Evolutionary conservation across 2,888 invertebrate genomes (phyloP), one percentile per base, ranked within the genome.

Genomic region (Agonopterix arenella): DNA sequence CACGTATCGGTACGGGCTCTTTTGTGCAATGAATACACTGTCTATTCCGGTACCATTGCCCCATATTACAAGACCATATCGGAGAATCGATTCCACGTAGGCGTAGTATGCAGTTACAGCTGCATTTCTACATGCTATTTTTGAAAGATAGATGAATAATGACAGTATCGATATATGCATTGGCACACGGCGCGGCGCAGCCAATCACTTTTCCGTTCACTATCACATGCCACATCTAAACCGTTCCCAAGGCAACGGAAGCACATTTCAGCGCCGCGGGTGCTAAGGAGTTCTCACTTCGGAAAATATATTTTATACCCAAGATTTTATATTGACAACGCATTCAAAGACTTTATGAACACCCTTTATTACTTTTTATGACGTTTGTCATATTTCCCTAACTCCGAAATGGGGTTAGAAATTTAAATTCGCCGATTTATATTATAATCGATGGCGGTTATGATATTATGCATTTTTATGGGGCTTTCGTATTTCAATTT

Each of bases 391-490:
- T 76, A 77, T 79, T 79, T 74, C 69, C 70, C 68, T 36, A 56
- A 56, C 61, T 59, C 55, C 38, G 53, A 55, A 59, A 68, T 62
- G 64, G 74, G 73, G 75, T 71, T 63, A 64, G 69, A 37, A 68
- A 68, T 82, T 80, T 80, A 77, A 84, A 84, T 78, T 69, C 68
- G 59, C 60, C 82, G 80, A 85, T 85, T 81, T 82, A 82, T 84
- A 84, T 80, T 84, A 80, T 80, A 84, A 84, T 85, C 82, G 81
- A 81, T 79, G 71, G 47, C 44, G 43, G 10, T 36, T 36, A 48
- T 45, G 45, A 45, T 38, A 44, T 48, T 48, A 44, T 44, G 13
- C 3, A 44, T 28, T 41, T 46, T 37, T 16, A 11, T 11, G 38
- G 36, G 42, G 11, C 42, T 41, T 18, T 10, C 8, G 9, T 5